Base-by-base conservation (phyloP, 2,888 invertebrate species). In the Dascillus cervinus region DNA sequence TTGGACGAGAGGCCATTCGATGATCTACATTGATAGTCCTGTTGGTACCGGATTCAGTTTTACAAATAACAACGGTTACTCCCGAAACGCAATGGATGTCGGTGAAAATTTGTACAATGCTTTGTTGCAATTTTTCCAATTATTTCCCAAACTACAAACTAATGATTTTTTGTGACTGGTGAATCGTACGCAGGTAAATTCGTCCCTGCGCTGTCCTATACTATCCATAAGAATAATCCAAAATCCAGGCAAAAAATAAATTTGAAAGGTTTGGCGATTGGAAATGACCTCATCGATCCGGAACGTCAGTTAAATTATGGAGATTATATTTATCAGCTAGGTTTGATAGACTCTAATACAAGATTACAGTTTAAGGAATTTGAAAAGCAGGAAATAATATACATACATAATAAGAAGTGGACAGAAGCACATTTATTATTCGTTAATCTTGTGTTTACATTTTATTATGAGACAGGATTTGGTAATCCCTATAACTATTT, bases 31-130 rank as follows among this genome's bases (percentile, higher is more conserved):
- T 32, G 94, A 95, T 60, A 94, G 90, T 62, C 94, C 94, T 0
- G 94, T 88, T 1, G 90, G 91, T 2, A 84, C 90, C 2, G 94
- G 94, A 0, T 95, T 82, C 57, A 92, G 92, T 64, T 92, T 90
- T 53, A 90, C 92, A 0, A 77, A 80, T 11, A 77, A n/a, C n/a
- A n/a, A 80, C 11, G 91, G 92, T 0, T 92, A 84, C 62, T 83
- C 84, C 5, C 75, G 67, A 3, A 81, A 86, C 58, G 82, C 92
- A 62, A 76, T 73, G 0, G 79, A 82, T 55, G 85, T 94, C 1
- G 91, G 84, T 0, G 71, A 75, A 27, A 81, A 94, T 58, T 61
- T 94, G 4, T 83, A 88, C 53, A 71, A 73, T 29, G 83, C 82
- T 0, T 52, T 91, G 2, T 63, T 69, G 20, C 94, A 95, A 60